Conservation (phyloP, 2,113 vertebrate species). For the Hippocampus mohnikei region DNA sequence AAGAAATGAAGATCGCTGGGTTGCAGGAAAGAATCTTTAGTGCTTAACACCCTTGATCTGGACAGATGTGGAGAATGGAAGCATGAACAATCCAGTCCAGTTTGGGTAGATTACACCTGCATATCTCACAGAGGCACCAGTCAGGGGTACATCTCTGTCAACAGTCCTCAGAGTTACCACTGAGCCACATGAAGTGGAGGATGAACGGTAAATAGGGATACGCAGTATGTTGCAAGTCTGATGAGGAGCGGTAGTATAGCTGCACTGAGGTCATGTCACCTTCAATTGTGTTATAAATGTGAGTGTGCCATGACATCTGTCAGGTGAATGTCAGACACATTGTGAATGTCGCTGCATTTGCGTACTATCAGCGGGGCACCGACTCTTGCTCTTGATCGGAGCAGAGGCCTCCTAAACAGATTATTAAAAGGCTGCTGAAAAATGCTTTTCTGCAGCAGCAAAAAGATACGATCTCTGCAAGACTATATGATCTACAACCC, state of each 20-base stretch:
- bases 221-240: slow-evolving; percentile 23
- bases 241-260: slow-evolving; percentile 10
- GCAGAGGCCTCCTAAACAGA: slow-evolving; percentile 27
- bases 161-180: slow-evolving; percentile 53
- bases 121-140: slow-evolving; percentile 61
- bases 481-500: slow-evolving; percentile 22
- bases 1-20: slow-evolving; percentile 55
- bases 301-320: slow-evolving; percentile 24
- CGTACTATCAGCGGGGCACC: slow-evolving; percentile 3
- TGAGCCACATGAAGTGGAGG: slow-evolving; percentile 39
- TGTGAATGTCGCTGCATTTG: slow-evolving; percentile 37
- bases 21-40: slow-evolving; percentile 47
- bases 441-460: slow-evolving; percentile 24
- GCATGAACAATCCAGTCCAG: slow-evolving; percentile 52
- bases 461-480: slow-evolving; percentile 17
- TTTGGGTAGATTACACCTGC: slow-evolving; percentile 61
- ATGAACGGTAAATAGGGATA: slow-evolving; percentile 35
- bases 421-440: slow-evolving; percentile 44
- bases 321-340: slow-evolving; percentile 32
- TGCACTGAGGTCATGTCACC: slow-evolving; percentile 24
- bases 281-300: slow-evolving; percentile 43
- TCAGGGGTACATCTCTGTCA: slow-evolving; percentile 59
- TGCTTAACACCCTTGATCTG: slow-evolving; percentile 65
- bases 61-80: slow-evolving; percentile 38
- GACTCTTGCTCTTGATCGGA: slow-evolving; percentile 35